Percentiles rank a stretch among this genome's conserved stretches.
These are phyloP conservation scores for Rhodophaea formosa DNA, from an alignment of 2,888 invertebrate species.

Conservation along the genomic window DNA sequence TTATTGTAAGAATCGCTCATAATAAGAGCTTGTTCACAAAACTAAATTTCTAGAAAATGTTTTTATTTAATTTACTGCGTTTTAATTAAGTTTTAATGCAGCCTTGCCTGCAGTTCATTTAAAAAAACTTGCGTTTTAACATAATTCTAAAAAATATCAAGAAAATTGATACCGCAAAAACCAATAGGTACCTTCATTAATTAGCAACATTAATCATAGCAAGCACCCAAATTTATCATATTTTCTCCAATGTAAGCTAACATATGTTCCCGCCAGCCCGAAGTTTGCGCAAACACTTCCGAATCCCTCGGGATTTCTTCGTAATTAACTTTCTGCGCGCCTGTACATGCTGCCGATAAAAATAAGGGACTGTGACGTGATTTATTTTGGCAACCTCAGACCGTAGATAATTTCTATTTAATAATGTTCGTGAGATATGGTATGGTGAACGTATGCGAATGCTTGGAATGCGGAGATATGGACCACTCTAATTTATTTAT, in stretches of 20 bases:
- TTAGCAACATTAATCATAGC: background rate
- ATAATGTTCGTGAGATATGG: conserved; percentile 17
- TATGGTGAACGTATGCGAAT: background rate
- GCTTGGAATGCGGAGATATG: background rate
- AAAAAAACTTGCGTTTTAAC: too few species aligned
- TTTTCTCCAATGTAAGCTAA: background rate
- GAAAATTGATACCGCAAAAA: too few species aligned
- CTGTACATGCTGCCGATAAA: conserved; percentile 26
- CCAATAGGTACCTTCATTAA: too few species aligned
- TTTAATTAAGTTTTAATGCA: too few species aligned
- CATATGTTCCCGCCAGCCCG: background rate
- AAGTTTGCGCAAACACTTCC: conserved; percentile 21
- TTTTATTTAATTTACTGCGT: too few species aligned
- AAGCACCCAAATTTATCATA: background rate
- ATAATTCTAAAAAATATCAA: too few species aligned
- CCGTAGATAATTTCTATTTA: conserved; percentile 28
- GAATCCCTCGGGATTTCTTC: conserved; percentile 24
- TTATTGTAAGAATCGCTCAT: too few species aligned
- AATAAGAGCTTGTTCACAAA: too few species aligned
- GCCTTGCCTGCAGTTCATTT: too few species aligned
- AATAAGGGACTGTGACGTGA: conserved; percentile 29
- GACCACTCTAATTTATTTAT: background rate
- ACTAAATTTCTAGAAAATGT: too few species aligned
- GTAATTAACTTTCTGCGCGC: conserved; percentile 28
- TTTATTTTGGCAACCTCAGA: conserved; percentile 22